phyloP scores from a whole-genome alignment of 2,113 vertebrate genomes.

The Dicentrarchus labrax region DNA sequence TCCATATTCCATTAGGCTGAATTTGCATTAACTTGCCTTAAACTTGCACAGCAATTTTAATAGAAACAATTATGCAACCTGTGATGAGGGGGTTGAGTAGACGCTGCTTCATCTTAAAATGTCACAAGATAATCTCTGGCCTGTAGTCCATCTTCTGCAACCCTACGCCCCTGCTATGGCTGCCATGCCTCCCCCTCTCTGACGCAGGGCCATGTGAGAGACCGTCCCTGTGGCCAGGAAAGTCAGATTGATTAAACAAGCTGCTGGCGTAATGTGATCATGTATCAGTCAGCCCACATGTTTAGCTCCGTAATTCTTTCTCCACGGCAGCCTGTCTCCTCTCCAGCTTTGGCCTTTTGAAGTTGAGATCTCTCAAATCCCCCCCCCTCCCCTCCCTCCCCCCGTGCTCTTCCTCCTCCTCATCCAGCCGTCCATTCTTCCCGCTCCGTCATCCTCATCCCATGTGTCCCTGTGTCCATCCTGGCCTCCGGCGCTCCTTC shows the following conservation, averaged over 20 bases:
- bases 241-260: conserved; percentile 75
- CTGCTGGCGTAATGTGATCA: conserved; percentile 70
- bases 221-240: conserved; percentile 23
- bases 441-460: conserved; percentile 49
- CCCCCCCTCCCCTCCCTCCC: background rate
- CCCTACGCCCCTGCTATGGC: background rate
- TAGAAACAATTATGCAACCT: background rate
- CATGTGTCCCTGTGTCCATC: conserved; percentile 37
- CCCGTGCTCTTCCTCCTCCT: background rate
- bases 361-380: conserved; percentile 61
- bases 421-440: conserved; percentile 14
- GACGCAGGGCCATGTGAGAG: conserved; percentile 43
- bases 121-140: background rate
- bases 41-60: background rate
- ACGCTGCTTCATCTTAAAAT: background rate
- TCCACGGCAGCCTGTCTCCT: conserved; percentile 59
- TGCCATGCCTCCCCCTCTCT: background rate
- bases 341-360: conserved; percentile 70
- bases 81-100: background rate
- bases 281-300: conserved; percentile 71
- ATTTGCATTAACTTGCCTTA: no score
- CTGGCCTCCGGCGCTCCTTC: conserved; percentile 39
- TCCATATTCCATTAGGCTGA: no score
- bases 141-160: background rate
- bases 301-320: conserved; percentile 62